Base-by-base conservation (phyloP, 2,797 vertebrate genomes). In the Microctenopoma stevenorrisi region DNA sequence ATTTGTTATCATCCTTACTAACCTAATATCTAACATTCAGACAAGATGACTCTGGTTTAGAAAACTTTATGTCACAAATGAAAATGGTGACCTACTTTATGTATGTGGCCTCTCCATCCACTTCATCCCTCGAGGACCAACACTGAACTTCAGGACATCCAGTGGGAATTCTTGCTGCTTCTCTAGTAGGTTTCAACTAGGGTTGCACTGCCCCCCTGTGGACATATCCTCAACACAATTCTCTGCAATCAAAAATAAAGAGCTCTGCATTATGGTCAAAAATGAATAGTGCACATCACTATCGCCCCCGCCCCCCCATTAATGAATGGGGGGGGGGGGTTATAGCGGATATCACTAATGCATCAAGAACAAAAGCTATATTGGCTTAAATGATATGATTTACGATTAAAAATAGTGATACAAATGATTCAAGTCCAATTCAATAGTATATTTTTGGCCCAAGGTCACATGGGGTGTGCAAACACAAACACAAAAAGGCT, bases 141-240 rank as follows among this genome's bases (percentile, higher is more conserved):
- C 64, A 53, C 38, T 48, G 38, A 74, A 64, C 38, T n/a, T 43
- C 30, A 72, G 64, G 57, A 78, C 62, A 62, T 81, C 66, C 72
- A 78, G 76, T 13, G 73, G 76, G 72, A 67, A 57, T 61, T 64
- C 44, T 55, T 59, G 16, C 51, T 30, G 46, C 43, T 16, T 44
- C 30, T 51, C 28, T 8, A 16, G 68, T 22, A 44, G 37, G 78
- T 94, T 80, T 95, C 93, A 86, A 79, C 88, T 94, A 92, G 93
- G 92, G 89, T 91, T 94, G 95, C 83, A 97, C 95, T 98, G 97
- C 96, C 96, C 96, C 94, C 98, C 91, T 95, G 96, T 97, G 98
- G 95, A 22, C 92, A 85, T 28, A 30, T 13, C 0, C 7, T 4
- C 26, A 72, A 67, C 35, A 33, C 46, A 60, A n/a, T 1, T 2